Evolutionary conservation across 1,140 invertebrate species (phyloP).

Genomic region (Episyrphus balteatus): DNA sequence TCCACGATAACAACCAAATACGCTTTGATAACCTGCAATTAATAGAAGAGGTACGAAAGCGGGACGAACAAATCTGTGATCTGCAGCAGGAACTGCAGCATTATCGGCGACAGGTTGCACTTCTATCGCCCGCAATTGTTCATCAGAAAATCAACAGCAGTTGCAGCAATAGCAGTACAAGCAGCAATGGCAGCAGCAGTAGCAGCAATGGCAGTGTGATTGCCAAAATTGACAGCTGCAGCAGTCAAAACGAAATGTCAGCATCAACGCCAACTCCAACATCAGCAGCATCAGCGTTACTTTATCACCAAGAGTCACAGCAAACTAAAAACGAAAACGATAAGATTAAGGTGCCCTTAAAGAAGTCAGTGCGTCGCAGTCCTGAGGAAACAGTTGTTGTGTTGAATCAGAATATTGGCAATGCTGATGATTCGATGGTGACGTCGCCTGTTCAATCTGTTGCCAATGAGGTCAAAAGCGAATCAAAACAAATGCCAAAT

Average conservation of each 20-base stretch:
- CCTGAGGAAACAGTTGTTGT: constrained; percentile 1
- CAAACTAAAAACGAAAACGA: neutral
- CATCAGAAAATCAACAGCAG: neutral
- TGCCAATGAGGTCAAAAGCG: neutral
- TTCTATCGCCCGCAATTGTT: constrained; percentile 5
- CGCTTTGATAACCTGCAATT: constrained; percentile 25
- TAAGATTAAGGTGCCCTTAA: constrained; percentile 4
- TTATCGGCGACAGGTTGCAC: constrained; percentile 20
- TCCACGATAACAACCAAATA: constrained; percentile 32
- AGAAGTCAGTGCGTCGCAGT: constrained; percentile 5
- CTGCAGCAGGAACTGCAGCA: constrained; percentile 25
- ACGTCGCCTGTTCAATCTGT: neutral
- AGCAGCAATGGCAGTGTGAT: constrained; percentile 3
- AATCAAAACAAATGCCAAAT: neutral
- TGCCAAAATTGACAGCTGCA: neutral
- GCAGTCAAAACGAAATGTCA: neutral
- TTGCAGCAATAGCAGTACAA: neutral
- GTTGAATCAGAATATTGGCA: neutral
- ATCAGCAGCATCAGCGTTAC: neutral
- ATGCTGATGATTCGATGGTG: neutral
- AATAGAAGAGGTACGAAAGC: constrained; percentile 22
- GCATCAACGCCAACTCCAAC: neutral
- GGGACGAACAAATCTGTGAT: constrained; percentile 27
- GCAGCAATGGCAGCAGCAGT: neutral
- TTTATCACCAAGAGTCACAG: neutral